Evolutionary conservation across 2,113 vertebrate genomes (phyloP), one percentile per base, ranked within the genome.

Genomic region (Oryzias woworae): DNA sequence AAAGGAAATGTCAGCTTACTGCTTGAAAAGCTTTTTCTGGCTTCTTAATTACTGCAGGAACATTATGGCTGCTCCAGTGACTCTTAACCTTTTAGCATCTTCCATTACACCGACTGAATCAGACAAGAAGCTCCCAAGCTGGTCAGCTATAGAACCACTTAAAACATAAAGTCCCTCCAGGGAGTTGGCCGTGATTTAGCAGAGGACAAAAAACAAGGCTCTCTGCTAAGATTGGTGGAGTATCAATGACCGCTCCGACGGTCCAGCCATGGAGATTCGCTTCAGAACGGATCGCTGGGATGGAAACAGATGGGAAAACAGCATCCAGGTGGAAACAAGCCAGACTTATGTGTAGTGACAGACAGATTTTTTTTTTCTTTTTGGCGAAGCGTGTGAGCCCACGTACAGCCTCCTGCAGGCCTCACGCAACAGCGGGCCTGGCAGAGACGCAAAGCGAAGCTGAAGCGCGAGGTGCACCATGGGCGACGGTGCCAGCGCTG

Each of bases 281-380:
- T 75, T 80, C 84, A 74, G 68, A 71, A 69, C 50, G 77, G 77
- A 87, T 82, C 81, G 78, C 58, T 16, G 63, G 63, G 63, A 75
- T 44, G 68, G 70, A 69, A 75, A 23, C 84, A 86, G 86, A 88
- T 83, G 86, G 80, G 41, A 41, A 53, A 58, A 51, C 80, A 14
- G 71, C 26, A 23, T 81, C 78, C 80, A 83, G 78, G 78, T 88
- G 86, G 86, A 85, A 24, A 5, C 1, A 0, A 4, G 75, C 78
- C 84, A 88, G 73, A 53, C 66, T 58, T 54, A 12, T 55, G 78
- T 63, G 64, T 54, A 51, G 47, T 62, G 58, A 66, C 66, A 36
- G 76, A 69, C 79, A 80, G 75, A 50, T 78, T 78, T 73, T 81
- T 87, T 36, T 10, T 36, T 12, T 28, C 4, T 28, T 36, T 36